Percentiles rank a stretch among this genome's conserved stretches.
Evolutionary conservation across 2,113 vertebrate genomes (phyloP).

Genomic region (Grus americana): DNA sequence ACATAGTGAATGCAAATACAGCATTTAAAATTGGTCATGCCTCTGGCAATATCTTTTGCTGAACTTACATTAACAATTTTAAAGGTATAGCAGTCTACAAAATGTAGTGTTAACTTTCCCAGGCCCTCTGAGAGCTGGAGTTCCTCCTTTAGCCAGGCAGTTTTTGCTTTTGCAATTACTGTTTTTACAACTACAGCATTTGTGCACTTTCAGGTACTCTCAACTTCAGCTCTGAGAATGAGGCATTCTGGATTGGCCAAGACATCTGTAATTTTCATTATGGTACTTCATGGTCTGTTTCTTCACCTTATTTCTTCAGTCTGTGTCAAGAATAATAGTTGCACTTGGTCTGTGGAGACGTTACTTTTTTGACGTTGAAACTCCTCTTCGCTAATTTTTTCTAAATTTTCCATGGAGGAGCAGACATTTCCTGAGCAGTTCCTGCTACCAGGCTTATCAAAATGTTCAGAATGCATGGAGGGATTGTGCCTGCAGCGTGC

Average conservation of each 20-base stretch:
- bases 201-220: not conserved
- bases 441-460: not conserved
- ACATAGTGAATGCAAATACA: not conserved
- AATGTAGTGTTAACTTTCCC: not conserved
- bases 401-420: not conserved
- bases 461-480: not conserved
- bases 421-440: not conserved
- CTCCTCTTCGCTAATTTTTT: not conserved
- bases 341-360: not conserved
- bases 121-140: not conserved
- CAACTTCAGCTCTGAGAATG: not conserved
- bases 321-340: not conserved
- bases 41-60: not conserved
- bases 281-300: not conserved
- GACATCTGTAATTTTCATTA: not conserved
- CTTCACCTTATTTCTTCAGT: not conserved
- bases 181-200: not conserved
- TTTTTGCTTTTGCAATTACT: not conserved
- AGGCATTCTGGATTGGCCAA: not conserved
- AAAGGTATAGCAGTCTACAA: not conserved
- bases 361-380: not conserved
- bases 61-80: not conserved
- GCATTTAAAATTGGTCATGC: not conserved
- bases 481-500: rapidly evolving
- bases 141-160: not conserved